Conservation (phyloP, 2,113 vertebrate species). For the Malaclemys terrapin region DNA sequence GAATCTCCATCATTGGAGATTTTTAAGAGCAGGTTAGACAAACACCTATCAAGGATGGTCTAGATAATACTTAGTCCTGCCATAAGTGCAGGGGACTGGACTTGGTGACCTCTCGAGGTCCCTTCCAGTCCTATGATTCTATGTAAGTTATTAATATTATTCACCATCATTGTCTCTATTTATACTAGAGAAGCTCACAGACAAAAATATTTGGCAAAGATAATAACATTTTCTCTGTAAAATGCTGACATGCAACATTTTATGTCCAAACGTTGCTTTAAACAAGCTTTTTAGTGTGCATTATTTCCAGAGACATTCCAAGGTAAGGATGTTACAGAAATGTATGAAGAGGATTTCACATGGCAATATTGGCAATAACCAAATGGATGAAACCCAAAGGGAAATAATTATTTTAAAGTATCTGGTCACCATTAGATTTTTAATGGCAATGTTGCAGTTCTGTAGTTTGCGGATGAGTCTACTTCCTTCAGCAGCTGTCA, state of each 20-base stretch:
- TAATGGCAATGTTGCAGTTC: not conserved
- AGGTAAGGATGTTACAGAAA: not conserved
- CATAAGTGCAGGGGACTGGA: no score
- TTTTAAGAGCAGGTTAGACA: no score
- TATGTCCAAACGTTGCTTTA: not conserved
- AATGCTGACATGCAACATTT: not conserved
- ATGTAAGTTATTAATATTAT: not conserved
- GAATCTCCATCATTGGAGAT: no score
- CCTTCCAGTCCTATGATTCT: no score
- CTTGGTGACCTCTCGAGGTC: no score
- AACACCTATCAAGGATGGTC: no score
- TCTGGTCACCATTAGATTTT: conserved; percentile 14
- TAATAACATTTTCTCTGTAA: conserved; percentile 7
- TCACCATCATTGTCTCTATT: not conserved
- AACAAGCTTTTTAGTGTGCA: not conserved
- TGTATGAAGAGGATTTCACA: not conserved
- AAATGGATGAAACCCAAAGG: not conserved
- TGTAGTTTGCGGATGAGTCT: not conserved
- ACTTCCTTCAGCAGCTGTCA: not conserved
- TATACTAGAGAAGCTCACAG: not conserved
- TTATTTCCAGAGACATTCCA: conserved; percentile 39
- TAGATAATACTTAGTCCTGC: no score
- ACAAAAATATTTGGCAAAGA: conserved; percentile 1
- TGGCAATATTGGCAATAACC: not conserved
- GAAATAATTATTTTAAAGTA: not conserved